These are phyloP conservation scores for Blera fallax DNA, from an alignment of 2,888 invertebrate genomes.

Conservation along the genomic window DNA sequence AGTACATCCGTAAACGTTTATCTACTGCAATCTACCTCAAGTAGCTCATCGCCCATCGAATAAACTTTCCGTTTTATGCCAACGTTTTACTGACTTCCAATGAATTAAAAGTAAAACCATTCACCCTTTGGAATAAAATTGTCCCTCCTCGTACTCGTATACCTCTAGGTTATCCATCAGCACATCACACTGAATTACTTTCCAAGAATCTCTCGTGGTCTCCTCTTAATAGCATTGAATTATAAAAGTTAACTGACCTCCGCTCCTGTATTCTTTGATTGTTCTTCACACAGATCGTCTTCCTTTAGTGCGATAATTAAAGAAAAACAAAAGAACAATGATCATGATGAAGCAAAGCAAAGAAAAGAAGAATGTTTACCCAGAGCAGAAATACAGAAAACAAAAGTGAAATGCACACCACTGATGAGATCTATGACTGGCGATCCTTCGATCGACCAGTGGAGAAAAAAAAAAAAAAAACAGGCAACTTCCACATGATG, in stretches of 20 bases:
- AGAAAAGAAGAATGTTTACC: not conserved
- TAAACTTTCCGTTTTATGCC: slow-evolving; percentile 7
- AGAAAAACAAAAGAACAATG: slow-evolving; percentile 21
- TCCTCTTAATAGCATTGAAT: slow-evolving; percentile 30
- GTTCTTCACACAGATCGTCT: slow-evolving; percentile 43
- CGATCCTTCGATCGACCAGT: slow-evolving; percentile 26
- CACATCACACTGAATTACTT: not conserved
- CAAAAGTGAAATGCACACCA: slow-evolving; percentile 67
- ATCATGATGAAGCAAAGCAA: not conserved
- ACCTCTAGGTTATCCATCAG: not conserved
- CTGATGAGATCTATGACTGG: slow-evolving; percentile 58
- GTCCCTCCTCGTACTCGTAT: not conserved
- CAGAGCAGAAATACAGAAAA: slow-evolving; percentile 40
- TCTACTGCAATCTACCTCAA: no score
- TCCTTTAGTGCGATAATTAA: slow-evolving; percentile 40
- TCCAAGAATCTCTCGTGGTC: slow-evolving; percentile 10
- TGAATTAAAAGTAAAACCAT: slow-evolving; percentile 25
- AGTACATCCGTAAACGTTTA: not conserved
- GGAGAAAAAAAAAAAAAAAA: not conserved
- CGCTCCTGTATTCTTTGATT: slow-evolving; percentile 21
- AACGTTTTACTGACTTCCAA: not conserved
- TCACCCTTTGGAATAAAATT: not conserved
- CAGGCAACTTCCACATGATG: slow-evolving; percentile 29
- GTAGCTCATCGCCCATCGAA: no score
- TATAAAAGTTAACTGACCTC: slow-evolving; percentile 53